Evolutionary conservation across 2,888 invertebrate genomes (phyloP), one percentile per base, ranked within the genome.

Genomic region (Dicroscelio sp.): DNA sequence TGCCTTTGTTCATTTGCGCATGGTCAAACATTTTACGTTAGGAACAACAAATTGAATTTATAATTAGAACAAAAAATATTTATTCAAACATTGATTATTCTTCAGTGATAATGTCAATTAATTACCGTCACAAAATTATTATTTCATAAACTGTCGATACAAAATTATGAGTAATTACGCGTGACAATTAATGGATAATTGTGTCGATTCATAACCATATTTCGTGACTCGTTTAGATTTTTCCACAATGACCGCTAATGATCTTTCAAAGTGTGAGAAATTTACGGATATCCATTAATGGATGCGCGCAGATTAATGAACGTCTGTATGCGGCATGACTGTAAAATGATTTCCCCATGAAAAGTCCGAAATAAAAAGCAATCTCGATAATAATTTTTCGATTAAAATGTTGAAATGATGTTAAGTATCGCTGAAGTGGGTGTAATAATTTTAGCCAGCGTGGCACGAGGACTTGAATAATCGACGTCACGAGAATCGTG

Each of bases 391-490:
- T 75, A 79, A 90, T 86, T 84, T 90, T 80, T 38, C 84, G 80
- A 90, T 83, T 78, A 86, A 88, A 86, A 86, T 73, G 69, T 88
- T 84, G 82, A 78, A 88, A 88, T 85, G 86, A 86, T 86, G 90
- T 88, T 91, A 78, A 90, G 90, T 60, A 63, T 82, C 78, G 86
- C 25, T 69, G 80, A 82, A 90, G 87, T 76, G 48, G 78, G 92
- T 87, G 79, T 92, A 90, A 90, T 90, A 90, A 88, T 92, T 90
- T 92, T 86, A 83, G 83, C 33, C 76, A 23, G 88, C 82, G 69
- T 65, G 84, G 84, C 63, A 88, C 71, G 76, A 83, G 78, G 78
- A 86, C 88, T 90, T 90, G 88, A 92, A 88, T 88, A 89, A 88
- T 90, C 86, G 80, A 71, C 83, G 86, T 88, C 88, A 58, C 90